Conservation (phyloP, 1,140 invertebrate species). For the Acromyrmex echinatior region DNA sequence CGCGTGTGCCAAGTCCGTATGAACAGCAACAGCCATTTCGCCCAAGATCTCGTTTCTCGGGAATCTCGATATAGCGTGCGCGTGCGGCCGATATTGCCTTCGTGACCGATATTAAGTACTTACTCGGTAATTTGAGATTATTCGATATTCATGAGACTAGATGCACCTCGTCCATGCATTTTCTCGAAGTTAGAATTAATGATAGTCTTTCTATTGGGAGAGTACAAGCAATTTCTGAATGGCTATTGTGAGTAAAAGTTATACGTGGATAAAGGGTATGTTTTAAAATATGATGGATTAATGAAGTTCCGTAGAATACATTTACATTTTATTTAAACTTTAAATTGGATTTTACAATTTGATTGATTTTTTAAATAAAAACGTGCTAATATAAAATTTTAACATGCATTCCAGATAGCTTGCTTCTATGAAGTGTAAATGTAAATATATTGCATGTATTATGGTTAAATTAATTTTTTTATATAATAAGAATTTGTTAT, state of each 20-base stretch:
- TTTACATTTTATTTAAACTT: constrained; percentile 6
- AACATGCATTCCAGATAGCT: not conserved
- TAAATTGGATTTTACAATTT: not conserved
- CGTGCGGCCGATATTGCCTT: constrained; percentile 53
- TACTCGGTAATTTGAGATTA: constrained; percentile 53
- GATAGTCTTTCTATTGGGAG: not conserved
- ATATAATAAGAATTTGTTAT: not conserved
- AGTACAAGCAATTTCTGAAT: constrained; percentile 9
- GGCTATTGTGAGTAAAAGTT: not conserved
- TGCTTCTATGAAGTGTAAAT: not conserved
- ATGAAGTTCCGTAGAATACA: not conserved
- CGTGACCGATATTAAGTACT: constrained; percentile 58
- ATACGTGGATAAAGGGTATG: not conserved
- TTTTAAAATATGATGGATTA: not conserved
- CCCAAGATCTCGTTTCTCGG: constrained; percentile 36
- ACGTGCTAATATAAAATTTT: not conserved
- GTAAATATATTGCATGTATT: not conserved
- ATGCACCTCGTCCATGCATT: not conserved
- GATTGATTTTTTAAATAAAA: not conserved
- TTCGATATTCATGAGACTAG: constrained; percentile 40
- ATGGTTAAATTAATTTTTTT: not conserved
- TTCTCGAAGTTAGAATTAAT: constrained; percentile 2
- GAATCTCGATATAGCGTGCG: constrained; percentile 38
- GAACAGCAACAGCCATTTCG: constrained; percentile 6
- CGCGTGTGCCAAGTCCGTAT: constrained; percentile 16